Evolutionary conservation across 2,888 invertebrate genomes (phyloP).

Genomic region (Heliconius aoede): DNA sequence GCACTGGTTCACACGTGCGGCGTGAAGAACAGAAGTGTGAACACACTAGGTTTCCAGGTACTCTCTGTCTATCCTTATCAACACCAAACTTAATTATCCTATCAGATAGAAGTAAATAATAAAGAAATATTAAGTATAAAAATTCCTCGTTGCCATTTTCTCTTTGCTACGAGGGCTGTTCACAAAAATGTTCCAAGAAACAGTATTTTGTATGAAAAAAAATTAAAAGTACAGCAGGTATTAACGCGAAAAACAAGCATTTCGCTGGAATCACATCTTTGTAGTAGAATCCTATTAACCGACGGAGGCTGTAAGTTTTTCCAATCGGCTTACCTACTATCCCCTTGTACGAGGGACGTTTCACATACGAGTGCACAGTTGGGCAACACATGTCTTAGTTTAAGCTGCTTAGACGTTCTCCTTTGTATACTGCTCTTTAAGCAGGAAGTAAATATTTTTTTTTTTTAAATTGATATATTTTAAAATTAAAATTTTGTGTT

Average conservation of each 20-base stretch:
- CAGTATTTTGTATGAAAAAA: background rate
- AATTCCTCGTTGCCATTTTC: background rate
- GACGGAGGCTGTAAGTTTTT: conserved; percentile 60
- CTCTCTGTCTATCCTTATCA: no score
- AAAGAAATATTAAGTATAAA: no score
- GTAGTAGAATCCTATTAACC: conserved; percentile 62
- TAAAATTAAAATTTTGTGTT: no score
- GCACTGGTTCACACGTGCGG: no score
- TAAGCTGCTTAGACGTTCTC: conserved; percentile 21
- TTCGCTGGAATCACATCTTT: conserved; percentile 49
- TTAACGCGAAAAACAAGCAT: conserved; percentile 42
- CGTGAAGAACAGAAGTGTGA: no score
- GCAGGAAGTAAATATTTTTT: background rate
- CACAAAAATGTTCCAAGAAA: background rate
- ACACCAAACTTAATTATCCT: no score
- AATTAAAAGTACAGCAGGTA: conserved; percentile 32
- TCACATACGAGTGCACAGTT: conserved; percentile 24
- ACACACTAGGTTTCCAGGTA: no score
- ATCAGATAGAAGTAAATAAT: background rate
- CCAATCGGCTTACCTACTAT: conserved; percentile 65
- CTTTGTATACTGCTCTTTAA: background rate
- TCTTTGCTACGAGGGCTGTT: background rate
- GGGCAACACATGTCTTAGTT: conserved; percentile 14
- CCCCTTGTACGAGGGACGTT: conserved; percentile 34
- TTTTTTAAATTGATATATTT: background rate